phyloP scores from a whole-genome alignment of 1,140 invertebrate species.

The Zophobas atratus region DNA sequence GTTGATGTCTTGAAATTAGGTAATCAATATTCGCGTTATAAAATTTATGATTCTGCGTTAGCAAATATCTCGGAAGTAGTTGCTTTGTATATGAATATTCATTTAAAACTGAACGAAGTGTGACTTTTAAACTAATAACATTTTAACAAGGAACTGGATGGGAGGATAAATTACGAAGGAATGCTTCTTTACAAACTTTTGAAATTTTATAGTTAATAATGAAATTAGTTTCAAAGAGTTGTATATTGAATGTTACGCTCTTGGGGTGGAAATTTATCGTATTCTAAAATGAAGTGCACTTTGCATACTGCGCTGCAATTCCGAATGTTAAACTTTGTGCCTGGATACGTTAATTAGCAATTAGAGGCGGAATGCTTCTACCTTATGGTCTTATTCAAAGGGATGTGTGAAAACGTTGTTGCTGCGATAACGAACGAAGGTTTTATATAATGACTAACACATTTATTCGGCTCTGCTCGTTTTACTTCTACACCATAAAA shows the following conservation, averaged over 20 bases:
- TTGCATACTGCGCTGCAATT: background rate
- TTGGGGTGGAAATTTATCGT: slow-evolving; percentile 18
- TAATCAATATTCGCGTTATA: no score
- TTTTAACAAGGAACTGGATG: background rate
- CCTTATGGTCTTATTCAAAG: background rate
- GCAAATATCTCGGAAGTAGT: background rate
- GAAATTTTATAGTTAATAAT: slow-evolving; percentile 20
- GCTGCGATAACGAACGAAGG: no score
- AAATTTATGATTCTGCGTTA: no score
- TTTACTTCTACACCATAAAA: background rate
- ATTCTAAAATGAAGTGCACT: background rate
- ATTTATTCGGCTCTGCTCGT: background rate
- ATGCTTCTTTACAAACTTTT: background rate
- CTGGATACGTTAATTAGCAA: slow-evolving; percentile 30
- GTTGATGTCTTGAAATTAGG: background rate
- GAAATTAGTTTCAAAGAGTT: slow-evolving; percentile 9
- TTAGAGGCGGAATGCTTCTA: background rate
- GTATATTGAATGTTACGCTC: slow-evolving; percentile 2
- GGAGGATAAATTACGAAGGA: background rate
- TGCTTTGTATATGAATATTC: no score
- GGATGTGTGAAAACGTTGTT: background rate
- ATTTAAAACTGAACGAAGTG: background rate
- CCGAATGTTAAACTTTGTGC: slow-evolving; percentile 18
- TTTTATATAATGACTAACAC: no score
- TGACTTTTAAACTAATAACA: background rate